Base-by-base conservation (phyloP, 2,797 vertebrate species). In the Dendrocincla tyrannina region DNA sequence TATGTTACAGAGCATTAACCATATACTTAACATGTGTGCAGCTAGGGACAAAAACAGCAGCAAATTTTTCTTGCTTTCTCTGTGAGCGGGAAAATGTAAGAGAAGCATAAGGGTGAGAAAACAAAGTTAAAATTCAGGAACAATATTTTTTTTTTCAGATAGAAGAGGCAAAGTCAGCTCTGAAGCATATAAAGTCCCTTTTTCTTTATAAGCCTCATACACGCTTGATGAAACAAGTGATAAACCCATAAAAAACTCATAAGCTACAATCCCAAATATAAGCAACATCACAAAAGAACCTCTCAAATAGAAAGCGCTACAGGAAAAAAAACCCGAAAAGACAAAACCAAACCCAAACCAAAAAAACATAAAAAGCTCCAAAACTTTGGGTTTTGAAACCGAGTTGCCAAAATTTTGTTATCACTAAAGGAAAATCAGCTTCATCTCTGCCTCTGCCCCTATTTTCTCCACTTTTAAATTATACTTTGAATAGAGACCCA, bases 121-220 rank as follows among this genome's bases (percentile, higher is more conserved):
- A 63, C 12, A 10, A 82, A 79, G 35, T n/a, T 42, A 70, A 91
- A 91, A 83, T 77, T 68, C 35, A 69, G 32, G 30, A 37, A 44
- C 3, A 14, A 11, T 20, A 67, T 8, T 2, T 12, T 0, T 1
- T 7, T 50, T 80, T 66, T 9, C 33, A 52, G n/a, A 27, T 2
- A 55, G 42, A 69, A 78, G 25, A 55, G 30, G 39, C 28, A 88
- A 80, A 92, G 10, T 78, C 66, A 24, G 9, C 11, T 88, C 28
- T 76, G 35, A 91, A 75, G 18, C 12, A 75, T 0, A 49, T 16
- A 7, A 81, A 79, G 23, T 63, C 18, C 10, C 23, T 41, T 52
- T 7, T 3, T 74, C 47, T 77, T 91, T 46, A n/a, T 28, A 89
- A 72, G 23, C 10, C 9, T 82, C n/a, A 64, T n/a, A 27, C 0